Evolutionary conservation across 1,140 invertebrate genomes (phyloP).

Genomic region (Drosophila willistoni): DNA sequence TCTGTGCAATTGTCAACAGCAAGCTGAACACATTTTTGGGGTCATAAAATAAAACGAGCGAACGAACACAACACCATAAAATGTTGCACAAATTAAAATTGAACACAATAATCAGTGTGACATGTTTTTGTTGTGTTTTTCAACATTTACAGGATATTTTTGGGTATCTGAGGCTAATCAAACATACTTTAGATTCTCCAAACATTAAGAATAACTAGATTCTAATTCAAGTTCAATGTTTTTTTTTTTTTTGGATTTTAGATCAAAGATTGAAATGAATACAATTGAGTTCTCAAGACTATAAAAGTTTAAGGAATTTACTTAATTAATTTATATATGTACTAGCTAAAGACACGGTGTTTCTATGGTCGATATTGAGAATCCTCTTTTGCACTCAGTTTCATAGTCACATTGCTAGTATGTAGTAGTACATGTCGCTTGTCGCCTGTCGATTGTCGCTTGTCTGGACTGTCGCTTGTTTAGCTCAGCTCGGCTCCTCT

Average conservation of each 20-base stretch:
- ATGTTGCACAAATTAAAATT: constrained; percentile 80
- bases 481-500: background rate
- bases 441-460: constrained; percentile 11
- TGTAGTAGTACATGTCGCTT: constrained; percentile 38
- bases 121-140: constrained; percentile 52
- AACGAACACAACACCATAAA: constrained; percentile 51
- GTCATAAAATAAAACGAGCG: constrained; percentile 57
- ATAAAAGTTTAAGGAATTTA: too few species aligned
- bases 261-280: too few species aligned
- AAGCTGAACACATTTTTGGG: constrained; percentile 49
- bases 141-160: background rate
- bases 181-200: too few species aligned
- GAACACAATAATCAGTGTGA: constrained; percentile 74
- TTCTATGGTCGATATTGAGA: constrained; percentile 9
- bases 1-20: constrained; percentile 58
- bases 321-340: too few species aligned
- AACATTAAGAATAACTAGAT: too few species aligned
- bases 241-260: too few species aligned
- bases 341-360: background rate
- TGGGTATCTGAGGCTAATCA: background rate
- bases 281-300: too few species aligned
- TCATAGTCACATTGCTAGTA: constrained; percentile 36
- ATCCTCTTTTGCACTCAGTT: too few species aligned
- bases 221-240: too few species aligned
- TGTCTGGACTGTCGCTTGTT: constrained; percentile 11